A percentile compares a stretch with the other conserved stretches of the same genome.
phyloP scores from a whole-genome alignment of 2,797 vertebrate genomes.

The Hephaestus fuliginosus region DNA sequence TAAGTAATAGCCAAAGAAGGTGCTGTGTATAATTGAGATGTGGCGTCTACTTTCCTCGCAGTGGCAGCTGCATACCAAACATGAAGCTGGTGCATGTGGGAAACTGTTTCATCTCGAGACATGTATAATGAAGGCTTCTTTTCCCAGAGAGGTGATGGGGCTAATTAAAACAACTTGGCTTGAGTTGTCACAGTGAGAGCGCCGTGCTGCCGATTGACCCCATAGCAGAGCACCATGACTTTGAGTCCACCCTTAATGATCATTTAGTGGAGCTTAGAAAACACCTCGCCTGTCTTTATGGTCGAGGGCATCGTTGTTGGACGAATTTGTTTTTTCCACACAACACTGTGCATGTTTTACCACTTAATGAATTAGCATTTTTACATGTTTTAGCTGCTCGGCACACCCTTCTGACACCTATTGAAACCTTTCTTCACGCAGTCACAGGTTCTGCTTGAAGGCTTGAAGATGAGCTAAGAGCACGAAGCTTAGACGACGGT shows the following conservation, averaged over 20 bases:
- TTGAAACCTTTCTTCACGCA: conserved; percentile 1
- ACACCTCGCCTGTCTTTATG: conserved; percentile 1
- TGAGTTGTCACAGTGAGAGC: conserved; percentile 63
- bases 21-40: conserved; percentile 12
- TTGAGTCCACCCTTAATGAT: conserved; percentile 54
- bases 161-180: conserved; percentile 80
- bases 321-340: not conserved
- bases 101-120: conserved; percentile 47
- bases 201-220: conserved; percentile 58
- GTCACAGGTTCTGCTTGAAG: not conserved
- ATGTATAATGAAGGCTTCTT: conserved; percentile 42
- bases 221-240: conserved; percentile 48
- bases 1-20: not conserved
- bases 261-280: conserved; percentile 41
- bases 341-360: too few species aligned
- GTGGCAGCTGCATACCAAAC: conserved; percentile 5
- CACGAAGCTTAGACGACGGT: conserved; percentile 7
- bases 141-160: conserved; percentile 48
- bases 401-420: not conserved
- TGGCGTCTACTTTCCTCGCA: conserved; percentile 1
- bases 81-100: conserved; percentile 14
- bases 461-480: conserved; percentile 1
- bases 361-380: conserved; percentile 6
- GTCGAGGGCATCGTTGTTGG: not conserved
- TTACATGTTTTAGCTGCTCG: not conserved